Percentiles rank a stretch among this genome's conserved stretches.
phyloP scores from a whole-genome alignment of 2,113 vertebrate genomes.

The Cyphomyrus discorhynchus region DNA sequence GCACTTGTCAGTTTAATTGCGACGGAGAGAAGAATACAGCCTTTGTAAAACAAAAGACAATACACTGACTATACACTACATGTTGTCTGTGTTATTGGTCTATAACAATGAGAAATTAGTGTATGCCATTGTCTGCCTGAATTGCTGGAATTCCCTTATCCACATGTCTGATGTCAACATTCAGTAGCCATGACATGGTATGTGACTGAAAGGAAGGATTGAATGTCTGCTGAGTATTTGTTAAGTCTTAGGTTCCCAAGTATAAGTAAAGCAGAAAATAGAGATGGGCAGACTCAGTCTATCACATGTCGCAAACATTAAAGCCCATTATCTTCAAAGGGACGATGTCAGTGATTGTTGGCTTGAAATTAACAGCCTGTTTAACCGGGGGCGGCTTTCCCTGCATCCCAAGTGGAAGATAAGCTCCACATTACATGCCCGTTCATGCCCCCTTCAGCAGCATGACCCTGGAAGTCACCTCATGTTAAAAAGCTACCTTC shows the following conservation, averaged over 20 bases:
- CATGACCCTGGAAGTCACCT: not conserved
- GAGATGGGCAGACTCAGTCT: not conserved
- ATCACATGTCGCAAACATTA: not conserved
- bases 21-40: not conserved
- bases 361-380: conserved; percentile 7
- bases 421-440: conserved; percentile 4
- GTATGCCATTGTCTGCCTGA: not conserved
- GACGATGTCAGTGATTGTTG: not conserved
- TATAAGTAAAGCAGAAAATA: not conserved
- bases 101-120: conserved; percentile 9
- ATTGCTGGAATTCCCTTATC: not conserved
- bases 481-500: not conserved
- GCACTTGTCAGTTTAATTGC: conserved; percentile 27
- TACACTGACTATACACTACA: not conserved
- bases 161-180: not conserved
- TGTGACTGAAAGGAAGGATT: not conserved
- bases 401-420: conserved; percentile 5
- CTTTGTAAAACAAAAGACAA: not conserved
- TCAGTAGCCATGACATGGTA: not conserved
- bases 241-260: not conserved
- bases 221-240: not conserved
- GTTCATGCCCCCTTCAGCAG: conserved; percentile 16
- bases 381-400: conserved; percentile 21
- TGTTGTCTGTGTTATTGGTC: conserved; percentile 2
- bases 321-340: not conserved